Evolutionary conservation across 1,140 invertebrate species (phyloP).

Genomic region (Planococcus citri): DNA sequence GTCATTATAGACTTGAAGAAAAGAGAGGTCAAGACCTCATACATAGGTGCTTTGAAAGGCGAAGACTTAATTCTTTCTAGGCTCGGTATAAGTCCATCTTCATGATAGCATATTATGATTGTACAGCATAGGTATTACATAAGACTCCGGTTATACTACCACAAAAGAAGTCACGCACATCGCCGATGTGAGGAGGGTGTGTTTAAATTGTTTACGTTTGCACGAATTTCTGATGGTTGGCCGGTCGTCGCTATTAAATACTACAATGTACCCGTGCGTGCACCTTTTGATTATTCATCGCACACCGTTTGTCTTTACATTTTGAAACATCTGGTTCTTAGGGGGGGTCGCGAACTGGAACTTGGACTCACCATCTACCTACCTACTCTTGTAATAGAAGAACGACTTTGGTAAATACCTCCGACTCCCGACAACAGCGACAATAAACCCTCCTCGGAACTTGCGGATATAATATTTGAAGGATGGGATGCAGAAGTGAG

Average conservation of each 20-base stretch:
- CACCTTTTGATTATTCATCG: conserved; percentile 15
- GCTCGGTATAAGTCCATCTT: too few relatives aligned
- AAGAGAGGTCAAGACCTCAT: too few relatives aligned
- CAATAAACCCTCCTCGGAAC: background rate
- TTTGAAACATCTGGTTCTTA: conserved; percentile 16
- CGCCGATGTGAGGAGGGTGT: background rate
- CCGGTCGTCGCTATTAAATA: background rate
- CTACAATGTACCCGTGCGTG: conserved; percentile 11
- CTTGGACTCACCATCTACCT: too few relatives aligned
- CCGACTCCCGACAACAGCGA: background rate
- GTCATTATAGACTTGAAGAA: background rate
- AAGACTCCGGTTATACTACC: background rate
- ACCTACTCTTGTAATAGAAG: background rate
- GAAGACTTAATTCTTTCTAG: background rate
- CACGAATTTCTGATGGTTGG: background rate
- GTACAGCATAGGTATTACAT: background rate
- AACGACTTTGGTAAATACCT: conserved; percentile 12
- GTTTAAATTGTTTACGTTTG: background rate
- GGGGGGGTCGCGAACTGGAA: too few relatives aligned
- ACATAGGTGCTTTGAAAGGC: too few relatives aligned
- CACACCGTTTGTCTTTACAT: conserved; percentile 12
- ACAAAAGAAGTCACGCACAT: too few relatives aligned
- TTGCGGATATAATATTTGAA: too few relatives aligned
- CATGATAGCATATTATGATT: background rate
- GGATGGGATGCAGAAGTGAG: too few relatives aligned